A percentile compares a stretch with the other conserved stretches of the same genome.
Evolutionary conservation across 2,888 invertebrate species (phyloP).

Genomic region (Embidobia sp.): DNA sequence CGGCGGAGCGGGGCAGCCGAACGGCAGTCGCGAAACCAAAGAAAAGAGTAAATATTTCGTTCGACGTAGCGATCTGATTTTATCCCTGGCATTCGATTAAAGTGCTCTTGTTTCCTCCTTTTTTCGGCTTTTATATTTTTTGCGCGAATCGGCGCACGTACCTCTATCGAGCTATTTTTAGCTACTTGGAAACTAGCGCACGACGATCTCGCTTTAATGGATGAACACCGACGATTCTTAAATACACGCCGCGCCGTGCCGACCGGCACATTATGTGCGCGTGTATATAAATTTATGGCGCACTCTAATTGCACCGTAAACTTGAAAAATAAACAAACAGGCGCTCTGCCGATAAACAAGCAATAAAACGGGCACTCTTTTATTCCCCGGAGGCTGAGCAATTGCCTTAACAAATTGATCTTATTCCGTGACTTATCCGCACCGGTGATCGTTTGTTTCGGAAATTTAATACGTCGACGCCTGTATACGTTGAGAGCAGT

Average conservation of each 20-base stretch:
- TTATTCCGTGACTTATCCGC: constrained; percentile 36
- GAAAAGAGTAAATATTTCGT: constrained; percentile 56
- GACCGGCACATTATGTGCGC: constrained; percentile 52
- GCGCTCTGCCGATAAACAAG: constrained; percentile 43
- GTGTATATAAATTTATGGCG: constrained; percentile 54
- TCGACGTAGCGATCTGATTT: constrained; percentile 47
- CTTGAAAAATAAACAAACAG: constrained; percentile 20
- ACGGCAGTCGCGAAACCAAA: too few species aligned
- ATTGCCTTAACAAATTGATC: constrained; percentile 55
- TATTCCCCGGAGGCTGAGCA: constrained; percentile 21
- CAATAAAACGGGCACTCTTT: constrained; percentile 42
- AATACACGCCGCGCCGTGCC: constrained; percentile 57
- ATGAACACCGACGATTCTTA: constrained; percentile 49
- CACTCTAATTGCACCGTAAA: constrained; percentile 55
- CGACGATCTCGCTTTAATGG: constrained; percentile 52
- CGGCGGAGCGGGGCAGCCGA: neutral
- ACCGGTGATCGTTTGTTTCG: constrained; percentile 8
- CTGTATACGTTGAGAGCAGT: too few species aligned
- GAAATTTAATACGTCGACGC: constrained; percentile 10
- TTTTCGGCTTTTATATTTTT: constrained; percentile 46
- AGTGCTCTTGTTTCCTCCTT: constrained; percentile 59
- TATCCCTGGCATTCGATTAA: constrained; percentile 58
- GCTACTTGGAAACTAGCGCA: constrained; percentile 56
- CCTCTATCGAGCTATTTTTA: constrained; percentile 39
- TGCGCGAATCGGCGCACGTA: constrained; percentile 46